Base-by-base conservation (phyloP, 2,113 vertebrate genomes). In the Sylvietta virens region DNA sequence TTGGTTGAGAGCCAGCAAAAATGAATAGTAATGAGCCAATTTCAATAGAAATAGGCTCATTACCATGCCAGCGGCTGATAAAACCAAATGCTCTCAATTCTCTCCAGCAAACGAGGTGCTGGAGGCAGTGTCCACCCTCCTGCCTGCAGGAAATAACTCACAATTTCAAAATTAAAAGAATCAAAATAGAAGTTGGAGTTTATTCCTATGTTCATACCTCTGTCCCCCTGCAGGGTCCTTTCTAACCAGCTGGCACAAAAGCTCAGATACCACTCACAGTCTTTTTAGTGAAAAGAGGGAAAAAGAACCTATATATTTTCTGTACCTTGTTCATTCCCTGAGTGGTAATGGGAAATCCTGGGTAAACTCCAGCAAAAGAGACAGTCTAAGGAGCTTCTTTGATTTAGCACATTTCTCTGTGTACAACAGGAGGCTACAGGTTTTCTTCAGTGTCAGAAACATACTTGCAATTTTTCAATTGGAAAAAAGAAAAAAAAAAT, bases 21-120 rank as follows among this genome's bases (percentile, higher is more conserved):
- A 97, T 97, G 97, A 98, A 98, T 97, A 97, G 97, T 97, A 97
- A 98, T 97, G 97, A 98, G 93, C 94, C 95, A 97, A 97, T 98
- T 98, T 97, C 98, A 98, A 98, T 97, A 97, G 97, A 98, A 98
- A 98, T 97, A 97, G 95, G 96, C 94, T 98, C 97, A 98, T 98
- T 98, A 97, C 97, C 95, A 96, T 98, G 95, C 96, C 97, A 96
- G 92, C 62, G 96, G 97, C 95, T 98, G 97, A 98, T 97, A 97
- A 98, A 98, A 98, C 97, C 97, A 98, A 98, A 98, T 98, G 97
- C 96, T 98, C 94, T 98, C 95, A 89, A 94, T 97, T 98, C 97
- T 97, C 97, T 97, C 95, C 89, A 96, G 88, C 94, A 97, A 97
- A 93, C 73, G 97, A 98, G 96, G 97, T 98, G 96, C 96, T 97